Evolutionary conservation across 2,888 invertebrate species (phyloP).

Genomic region (Drosophila niveifrons): DNA sequence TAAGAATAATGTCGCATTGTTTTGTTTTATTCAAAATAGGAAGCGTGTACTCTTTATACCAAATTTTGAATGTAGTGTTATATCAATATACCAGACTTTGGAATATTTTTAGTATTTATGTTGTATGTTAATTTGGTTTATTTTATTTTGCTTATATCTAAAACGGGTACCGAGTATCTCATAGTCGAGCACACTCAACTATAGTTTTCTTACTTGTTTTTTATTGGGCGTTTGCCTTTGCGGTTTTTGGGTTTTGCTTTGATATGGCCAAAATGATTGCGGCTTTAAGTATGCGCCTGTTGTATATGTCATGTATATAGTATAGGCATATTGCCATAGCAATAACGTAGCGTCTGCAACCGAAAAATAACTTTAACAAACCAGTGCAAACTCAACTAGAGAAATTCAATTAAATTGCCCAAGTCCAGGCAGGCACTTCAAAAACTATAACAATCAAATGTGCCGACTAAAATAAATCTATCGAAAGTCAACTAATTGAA

Average conservation of each 20-base stretch:
- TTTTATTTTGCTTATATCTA: too few relatives aligned
- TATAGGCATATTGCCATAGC: conserved; percentile 43
- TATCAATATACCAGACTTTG: too few relatives aligned
- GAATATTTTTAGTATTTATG: too few relatives aligned
- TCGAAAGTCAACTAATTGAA: conserved; percentile 69
- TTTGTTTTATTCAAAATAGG: too few relatives aligned
- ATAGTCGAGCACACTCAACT: too few relatives aligned
- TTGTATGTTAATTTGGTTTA: too few relatives aligned
- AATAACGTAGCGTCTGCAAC: conserved; percentile 29
- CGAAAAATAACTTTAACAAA: conserved; percentile 23
- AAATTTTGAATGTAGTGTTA: too few relatives aligned
- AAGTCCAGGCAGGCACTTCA: conserved; percentile 35
- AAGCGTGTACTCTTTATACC: too few relatives aligned
- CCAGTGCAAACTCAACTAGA: conserved; percentile 4
- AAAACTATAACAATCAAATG: conserved; percentile 40
- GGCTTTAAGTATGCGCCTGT: conserved; percentile 19
- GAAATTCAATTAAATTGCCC: conserved; percentile 39
- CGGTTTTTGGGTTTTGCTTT: conserved; percentile 58
- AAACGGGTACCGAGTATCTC: too few relatives aligned
- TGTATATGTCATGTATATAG: neutral
- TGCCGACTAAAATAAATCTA: conserved; percentile 46
- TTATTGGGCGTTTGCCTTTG: conserved; percentile 49
- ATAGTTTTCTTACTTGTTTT: conserved; percentile 11
- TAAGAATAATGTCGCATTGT: too few relatives aligned
- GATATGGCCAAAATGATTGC: conserved; percentile 45